Evolutionary conservation across 2,797 vertebrate species (phyloP).

Genomic region (Rhadinocentrus ornatus): DNA sequence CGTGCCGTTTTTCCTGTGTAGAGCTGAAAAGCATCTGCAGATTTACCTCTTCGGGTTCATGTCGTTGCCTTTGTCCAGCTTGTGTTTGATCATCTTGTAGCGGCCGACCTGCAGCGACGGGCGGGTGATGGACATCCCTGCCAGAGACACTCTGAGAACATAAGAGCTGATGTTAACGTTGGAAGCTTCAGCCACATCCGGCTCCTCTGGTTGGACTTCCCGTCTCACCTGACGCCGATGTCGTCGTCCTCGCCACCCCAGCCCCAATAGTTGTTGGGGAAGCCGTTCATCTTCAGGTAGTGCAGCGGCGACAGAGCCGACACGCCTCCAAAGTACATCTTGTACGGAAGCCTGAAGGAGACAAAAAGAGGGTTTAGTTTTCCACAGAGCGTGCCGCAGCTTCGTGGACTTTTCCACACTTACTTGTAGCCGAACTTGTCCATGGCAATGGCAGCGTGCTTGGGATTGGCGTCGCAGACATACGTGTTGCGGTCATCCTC

Average conservation of each 20-base stretch:
- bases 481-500: conserved; percentile 88
- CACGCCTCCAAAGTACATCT: conserved; percentile 87
- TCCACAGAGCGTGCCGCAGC: not conserved
- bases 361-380: not conserved
- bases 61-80: conserved; percentile 84
- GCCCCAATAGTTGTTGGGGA: conserved; percentile 88
- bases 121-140: conserved; percentile 85
- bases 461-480: conserved; percentile 83
- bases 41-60: conserved; percentile 84
- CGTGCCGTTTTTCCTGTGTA: no score
- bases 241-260: conserved; percentile 88
- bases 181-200: no score
- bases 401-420: conserved; percentile 28
- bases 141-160: conserved; percentile 83
- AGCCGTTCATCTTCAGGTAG: conserved; percentile 88
- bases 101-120: conserved; percentile 82
- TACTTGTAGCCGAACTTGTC: conserved; percentile 91
- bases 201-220: no score
- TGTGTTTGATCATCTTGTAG: conserved; percentile 90
- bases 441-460: conserved; percentile 87
- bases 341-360: conserved; percentile 82
- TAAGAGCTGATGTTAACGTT: no score
- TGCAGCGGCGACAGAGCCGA: conserved; percentile 84
- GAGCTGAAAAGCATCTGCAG: no score
- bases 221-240: conserved; percentile 82